Base-by-base conservation (phyloP, 2,888 invertebrate genomes). In the Apotomis capreana region DNA sequence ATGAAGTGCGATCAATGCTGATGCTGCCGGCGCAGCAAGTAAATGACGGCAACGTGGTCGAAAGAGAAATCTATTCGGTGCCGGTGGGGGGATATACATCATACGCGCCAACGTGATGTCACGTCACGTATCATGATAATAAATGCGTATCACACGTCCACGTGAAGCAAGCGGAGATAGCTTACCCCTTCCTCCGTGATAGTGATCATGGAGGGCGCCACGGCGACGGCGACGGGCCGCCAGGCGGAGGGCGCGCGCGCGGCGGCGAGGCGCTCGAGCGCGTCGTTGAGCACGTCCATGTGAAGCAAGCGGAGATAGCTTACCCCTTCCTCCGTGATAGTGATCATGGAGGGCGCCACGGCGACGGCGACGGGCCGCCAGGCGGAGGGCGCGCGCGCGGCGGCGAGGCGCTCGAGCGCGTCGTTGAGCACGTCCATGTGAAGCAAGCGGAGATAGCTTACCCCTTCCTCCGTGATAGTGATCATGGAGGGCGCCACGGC, bases 401-500 rank as follows among this genome's bases (percentile, higher is more conserved):
- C 94, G 1, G 96, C 95, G 76, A 98, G 95, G 74, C 97, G 94
- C 84, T 98, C 97, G 78, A 99, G 97, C 71, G 99, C 98, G 82
- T 97, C 96, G 89, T 99, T 99, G 70, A 99, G 94, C 46, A 97
- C 95, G 77, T 99, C 98, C 95, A 99, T 98, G 79, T 26, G 58
- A 37, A 58, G 40, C 15, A 15, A 15, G 15, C 15, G 15, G 15
- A 13, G 8, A 46, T 26, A 15, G 49, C 95, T 94, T 87, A 97
- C 97, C 87, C 95, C 96, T 80, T 96, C 96, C 84, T 97, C 96
- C 63, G 96, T 96, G 82, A 98, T 97, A 74, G 97, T 96, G 86
- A 99, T 98, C 95, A 98, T 98, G 78, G 98, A 98, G 8, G 98
- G 98, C 61, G 98, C 98, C 55, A 99, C 97, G 15, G 98, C 97